Evolutionary conservation across 2,113 vertebrate species (phyloP).

Genomic region (Addax nasomaculatus): DNA sequence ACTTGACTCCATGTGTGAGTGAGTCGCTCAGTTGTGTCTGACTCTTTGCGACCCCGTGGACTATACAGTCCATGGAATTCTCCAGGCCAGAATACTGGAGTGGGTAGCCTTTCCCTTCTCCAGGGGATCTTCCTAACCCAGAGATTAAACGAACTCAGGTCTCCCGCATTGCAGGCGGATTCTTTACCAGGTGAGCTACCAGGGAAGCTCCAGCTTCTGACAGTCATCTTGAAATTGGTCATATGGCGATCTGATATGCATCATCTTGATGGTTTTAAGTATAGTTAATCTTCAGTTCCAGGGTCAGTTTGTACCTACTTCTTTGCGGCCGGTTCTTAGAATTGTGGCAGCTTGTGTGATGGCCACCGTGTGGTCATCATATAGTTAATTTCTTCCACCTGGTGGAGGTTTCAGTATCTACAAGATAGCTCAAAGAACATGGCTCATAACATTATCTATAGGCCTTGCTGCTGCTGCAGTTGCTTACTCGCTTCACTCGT

Average conservation of each 20-base stretch:
- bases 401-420: not conserved
- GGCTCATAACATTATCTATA: not conserved
- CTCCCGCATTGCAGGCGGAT: accelerated
- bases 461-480: not conserved
- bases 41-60: not conserved
- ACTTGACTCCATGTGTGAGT: not conserved
- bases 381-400: not conserved
- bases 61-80: not conserved
- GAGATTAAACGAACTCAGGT: not conserved
- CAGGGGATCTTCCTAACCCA: not conserved
- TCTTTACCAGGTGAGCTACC: not conserved
- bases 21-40: not conserved
- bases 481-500: not conserved
- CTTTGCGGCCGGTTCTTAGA: not conserved
- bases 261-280: not conserved
- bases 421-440: not conserved
- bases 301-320: not conserved
- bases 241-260: not conserved
- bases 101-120: not conserved
- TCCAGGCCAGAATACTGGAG: not conserved
- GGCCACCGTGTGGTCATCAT: not conserved
- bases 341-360: not conserved
- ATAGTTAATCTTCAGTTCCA: not conserved
- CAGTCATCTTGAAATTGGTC: not conserved
- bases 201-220: not conserved